phyloP scores from a whole-genome alignment of 2,113 vertebrate genomes.

The Peromyscus maniculatus region DNA sequence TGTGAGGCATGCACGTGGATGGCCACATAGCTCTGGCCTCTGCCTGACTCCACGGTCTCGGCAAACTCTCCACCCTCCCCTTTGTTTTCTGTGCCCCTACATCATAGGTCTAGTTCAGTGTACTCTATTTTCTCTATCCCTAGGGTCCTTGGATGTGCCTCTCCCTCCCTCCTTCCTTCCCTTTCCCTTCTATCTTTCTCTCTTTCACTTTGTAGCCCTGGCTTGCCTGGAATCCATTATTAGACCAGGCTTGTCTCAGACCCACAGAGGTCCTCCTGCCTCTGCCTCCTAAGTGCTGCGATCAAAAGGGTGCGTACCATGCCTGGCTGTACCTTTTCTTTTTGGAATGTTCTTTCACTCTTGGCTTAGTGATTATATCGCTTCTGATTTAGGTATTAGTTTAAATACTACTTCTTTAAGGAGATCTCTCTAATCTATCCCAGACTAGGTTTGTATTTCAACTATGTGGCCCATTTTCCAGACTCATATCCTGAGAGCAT shows the following conservation, averaged over 20 bases:
- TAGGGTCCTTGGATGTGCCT: background rate
- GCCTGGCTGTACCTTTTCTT: background rate
- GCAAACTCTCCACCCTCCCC: background rate
- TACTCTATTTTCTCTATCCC: conserved; percentile 17
- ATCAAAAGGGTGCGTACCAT: background rate
- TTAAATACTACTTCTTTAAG: conserved; percentile 17
- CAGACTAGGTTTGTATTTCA: background rate
- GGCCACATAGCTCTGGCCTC: background rate
- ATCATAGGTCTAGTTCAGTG: conserved; percentile 32
- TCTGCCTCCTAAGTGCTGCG: background rate
- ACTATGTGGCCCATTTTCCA: background rate
- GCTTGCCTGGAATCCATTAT: background rate
- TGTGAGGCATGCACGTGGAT: background rate
- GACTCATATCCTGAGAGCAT: conserved; percentile 21
- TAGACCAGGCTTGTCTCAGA: background rate
- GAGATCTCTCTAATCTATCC: background rate
- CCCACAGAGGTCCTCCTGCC: background rate
- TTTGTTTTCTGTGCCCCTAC: background rate
- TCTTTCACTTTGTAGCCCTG: background rate
- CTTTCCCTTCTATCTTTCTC: background rate
- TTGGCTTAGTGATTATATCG: background rate
- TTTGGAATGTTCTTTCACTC: background rate
- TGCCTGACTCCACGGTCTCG: background rate
- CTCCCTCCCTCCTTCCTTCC: background rate
- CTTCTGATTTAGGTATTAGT: background rate